Evolutionary conservation across 2,113 vertebrate species (phyloP).

Genomic region (Etheostoma cragini): DNA sequence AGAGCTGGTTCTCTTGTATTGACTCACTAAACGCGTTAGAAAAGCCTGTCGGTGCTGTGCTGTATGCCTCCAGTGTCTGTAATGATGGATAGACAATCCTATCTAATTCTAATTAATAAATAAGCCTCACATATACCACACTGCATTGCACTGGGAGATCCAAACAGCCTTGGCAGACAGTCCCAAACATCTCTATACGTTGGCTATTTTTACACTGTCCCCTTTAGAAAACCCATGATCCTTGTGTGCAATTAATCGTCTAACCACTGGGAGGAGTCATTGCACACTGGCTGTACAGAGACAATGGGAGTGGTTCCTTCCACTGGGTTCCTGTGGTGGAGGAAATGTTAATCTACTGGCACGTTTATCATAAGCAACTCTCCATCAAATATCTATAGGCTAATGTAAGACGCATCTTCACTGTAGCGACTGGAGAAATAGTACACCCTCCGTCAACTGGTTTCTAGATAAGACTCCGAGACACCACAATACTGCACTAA

Average conservation of each 20-base stretch:
- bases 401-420: too few relatives aligned
- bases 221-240: neutral
- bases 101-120: neutral
- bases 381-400: neutral
- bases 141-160: neutral
- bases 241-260: slow-evolving; percentile 4
- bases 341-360: neutral
- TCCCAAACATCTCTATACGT: neutral
- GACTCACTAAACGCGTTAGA: slow-evolving; percentile 30
- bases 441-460: too few relatives aligned
- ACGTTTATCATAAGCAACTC: neutral
- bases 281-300: neutral
- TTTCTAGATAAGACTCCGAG: too few relatives aligned
- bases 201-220: slow-evolving; percentile 15
- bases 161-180: neutral
- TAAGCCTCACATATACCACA: neutral
- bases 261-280: slow-evolving; percentile 58
- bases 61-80: neutral
- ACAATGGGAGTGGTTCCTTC: neutral
- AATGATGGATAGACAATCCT: slow-evolving; percentile 4
- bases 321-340: neutral
- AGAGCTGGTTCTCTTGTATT: slow-evolving; percentile 27
- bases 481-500: too few relatives aligned
- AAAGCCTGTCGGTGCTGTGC: slow-evolving; percentile 1
- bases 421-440: too few relatives aligned